Evolutionary conservation across 2,113 vertebrate species (phyloP), one percentile per base, ranked within the genome.

Genomic region (Tylochromis polylepis): DNA sequence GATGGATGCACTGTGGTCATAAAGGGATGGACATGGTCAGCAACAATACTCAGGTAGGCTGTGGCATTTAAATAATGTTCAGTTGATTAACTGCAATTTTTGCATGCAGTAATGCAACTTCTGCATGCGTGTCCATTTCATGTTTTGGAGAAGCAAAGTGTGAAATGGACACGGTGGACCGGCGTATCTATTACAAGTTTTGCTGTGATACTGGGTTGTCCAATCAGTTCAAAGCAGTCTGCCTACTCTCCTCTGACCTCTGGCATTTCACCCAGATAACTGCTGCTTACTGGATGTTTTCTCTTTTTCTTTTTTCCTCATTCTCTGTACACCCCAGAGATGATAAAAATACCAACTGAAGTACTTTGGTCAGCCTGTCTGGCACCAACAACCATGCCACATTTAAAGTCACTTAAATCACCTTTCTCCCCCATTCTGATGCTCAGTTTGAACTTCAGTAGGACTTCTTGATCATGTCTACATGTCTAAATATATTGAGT

Each of bases 251-350:
- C 60, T 65, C 60, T 65, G 58, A 60, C 29, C 58, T 60, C 29
- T 34, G 59, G 1, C 29, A 34, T 62, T 62, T 62, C 16, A 62
- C 29, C 16, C 59, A 34, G 29, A 62, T 62, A 1, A 34, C 59
- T 62, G 9, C 16, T 34, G 15, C 59, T 60, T 29, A 34, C 29
- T 62, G 3, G 29, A 62, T 34, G 34, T 62, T 62, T 20, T 27
- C 24, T 53, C 2, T 53, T 53, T 53, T 49, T 53, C 49, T 11
- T 3, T 22, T 55, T 24, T 15, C 6, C 0, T 12, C 5, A 6
- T 56, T 58, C 22, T 16, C 24, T 29, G 7, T 29, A 16, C 12
- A 59, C 29, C 7, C 27, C 24, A 16, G 57, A 29, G 57, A 59
- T n/a, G 60, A 36, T n/a, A 18, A 36, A 62, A 34, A 62, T 62